Evolutionary conservation across 1,140 invertebrate genomes (phyloP).

Genomic region (Sycophaga agraensis): DNA sequence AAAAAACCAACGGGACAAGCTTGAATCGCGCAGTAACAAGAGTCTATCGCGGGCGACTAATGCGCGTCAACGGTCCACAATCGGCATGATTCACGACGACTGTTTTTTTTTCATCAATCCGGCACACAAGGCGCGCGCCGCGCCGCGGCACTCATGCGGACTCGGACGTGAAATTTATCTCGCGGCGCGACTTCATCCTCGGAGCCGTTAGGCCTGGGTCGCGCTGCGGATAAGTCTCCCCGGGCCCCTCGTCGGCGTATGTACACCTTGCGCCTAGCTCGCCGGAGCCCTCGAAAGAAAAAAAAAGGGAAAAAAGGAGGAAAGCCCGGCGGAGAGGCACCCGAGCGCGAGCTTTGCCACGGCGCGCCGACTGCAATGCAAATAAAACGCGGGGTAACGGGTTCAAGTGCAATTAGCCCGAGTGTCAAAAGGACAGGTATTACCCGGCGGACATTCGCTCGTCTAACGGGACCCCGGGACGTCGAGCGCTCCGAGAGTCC

Average conservation of each 20-base stretch:
- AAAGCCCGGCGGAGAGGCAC: background rate
- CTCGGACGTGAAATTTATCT: constrained; percentile 22
- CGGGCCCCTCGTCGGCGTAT: no score
- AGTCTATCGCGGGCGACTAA: background rate
- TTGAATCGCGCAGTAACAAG: no score
- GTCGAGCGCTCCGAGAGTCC: background rate
- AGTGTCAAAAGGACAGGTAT: constrained; percentile 42
- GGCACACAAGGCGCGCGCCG: background rate
- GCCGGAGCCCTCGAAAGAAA: background rate
- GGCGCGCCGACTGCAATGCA: constrained; percentile 21
- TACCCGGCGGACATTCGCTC: constrained; percentile 34
- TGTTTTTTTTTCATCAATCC: constrained; percentile 25
- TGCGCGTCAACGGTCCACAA: constrained; percentile 12
- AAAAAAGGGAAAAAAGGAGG: background rate
- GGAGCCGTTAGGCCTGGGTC: constrained; percentile 21
- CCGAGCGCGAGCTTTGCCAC: background rate
- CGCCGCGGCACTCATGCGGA: no score
- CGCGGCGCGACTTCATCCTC: constrained; percentile 19
- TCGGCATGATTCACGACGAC: constrained; percentile 14
- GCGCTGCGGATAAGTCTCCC: constrained; percentile 9
- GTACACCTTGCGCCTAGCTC: constrained; percentile 8
- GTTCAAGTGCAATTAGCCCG: constrained; percentile 39
- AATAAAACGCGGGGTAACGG: constrained; percentile 32
- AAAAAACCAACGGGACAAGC: no score
- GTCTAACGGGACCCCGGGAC: constrained; percentile 38